Evolutionary conservation across 2,888 invertebrate genomes (phyloP).

Genomic region (Drosophila falleni): DNA sequence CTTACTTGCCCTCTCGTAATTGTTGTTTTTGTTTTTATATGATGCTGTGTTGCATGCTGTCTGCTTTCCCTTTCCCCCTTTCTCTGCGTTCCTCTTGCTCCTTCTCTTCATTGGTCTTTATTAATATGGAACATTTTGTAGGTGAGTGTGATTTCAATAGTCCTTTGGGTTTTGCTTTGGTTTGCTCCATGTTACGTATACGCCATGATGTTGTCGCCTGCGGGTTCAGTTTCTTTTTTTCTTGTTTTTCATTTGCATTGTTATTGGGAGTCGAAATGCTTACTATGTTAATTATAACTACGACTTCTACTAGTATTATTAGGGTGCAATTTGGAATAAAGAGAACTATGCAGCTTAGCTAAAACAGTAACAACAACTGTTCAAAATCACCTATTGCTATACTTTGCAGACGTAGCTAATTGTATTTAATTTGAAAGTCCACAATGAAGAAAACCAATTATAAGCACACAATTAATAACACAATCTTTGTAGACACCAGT

Average conservation of each 20-base stretch:
- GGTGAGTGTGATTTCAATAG: conserved; percentile 47
- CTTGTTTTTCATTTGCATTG: conserved; percentile 39
- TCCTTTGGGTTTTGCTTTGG: conserved; percentile 28
- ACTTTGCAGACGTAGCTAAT: too few species aligned
- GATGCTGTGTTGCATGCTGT: conserved; percentile 18
- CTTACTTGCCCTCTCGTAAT: conserved; percentile 18
- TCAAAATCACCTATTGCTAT: too few species aligned
- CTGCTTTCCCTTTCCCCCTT: background rate
- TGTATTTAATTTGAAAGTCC: too few species aligned
- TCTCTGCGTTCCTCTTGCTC: background rate
- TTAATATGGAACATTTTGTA: conserved; percentile 50
- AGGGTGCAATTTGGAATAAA: conserved; percentile 25
- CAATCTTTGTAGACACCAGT: too few species aligned
- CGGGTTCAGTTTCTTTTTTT: conserved; percentile 18
- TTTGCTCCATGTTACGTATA: conserved; percentile 33
- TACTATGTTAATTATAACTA: conserved; percentile 69
- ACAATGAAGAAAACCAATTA: too few species aligned
- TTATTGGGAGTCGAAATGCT: conserved; percentile 52
- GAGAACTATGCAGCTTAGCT: conserved; percentile 12
- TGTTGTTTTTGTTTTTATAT: conserved; percentile 39
- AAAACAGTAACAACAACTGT: background rate
- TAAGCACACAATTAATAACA: too few species aligned
- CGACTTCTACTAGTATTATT: conserved; percentile 25
- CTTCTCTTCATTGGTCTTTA: background rate
- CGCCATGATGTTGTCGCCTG: conserved; percentile 41